Conservation (phyloP, 2,888 invertebrate genomes). For the Griposia aprilina region DNA sequence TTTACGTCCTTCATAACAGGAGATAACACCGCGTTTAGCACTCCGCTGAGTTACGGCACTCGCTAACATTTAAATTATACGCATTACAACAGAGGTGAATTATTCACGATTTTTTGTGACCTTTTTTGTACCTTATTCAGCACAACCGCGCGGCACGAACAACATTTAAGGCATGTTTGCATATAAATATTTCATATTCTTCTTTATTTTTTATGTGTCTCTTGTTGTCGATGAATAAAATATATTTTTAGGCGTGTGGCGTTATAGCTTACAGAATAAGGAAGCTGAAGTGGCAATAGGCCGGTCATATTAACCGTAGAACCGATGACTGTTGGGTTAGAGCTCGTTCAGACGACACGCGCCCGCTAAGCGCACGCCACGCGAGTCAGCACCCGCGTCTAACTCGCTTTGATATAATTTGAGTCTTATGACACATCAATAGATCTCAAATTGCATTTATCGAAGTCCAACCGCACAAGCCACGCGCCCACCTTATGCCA, state of each 20-base stretch:
- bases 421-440: too few relatives aligned
- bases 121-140: not conserved
- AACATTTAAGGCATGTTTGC: not conserved
- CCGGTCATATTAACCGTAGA: too few relatives aligned
- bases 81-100: slow-evolving; percentile 15
- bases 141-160: not conserved
- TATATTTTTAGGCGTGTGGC: not conserved
- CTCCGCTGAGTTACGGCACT: slow-evolving; percentile 29
- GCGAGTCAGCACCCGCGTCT: too few relatives aligned
- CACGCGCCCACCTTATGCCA: too few relatives aligned
- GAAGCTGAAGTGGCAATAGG: too few relatives aligned
- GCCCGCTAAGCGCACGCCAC: too few relatives aligned
- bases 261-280: too few relatives aligned
- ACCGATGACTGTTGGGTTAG: too few relatives aligned
- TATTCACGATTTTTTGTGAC: slow-evolving; percentile 8
- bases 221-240: not conserved
- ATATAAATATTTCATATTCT: slow-evolving; percentile 3
- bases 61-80: slow-evolving; percentile 38
- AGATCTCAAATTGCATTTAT: too few relatives aligned
- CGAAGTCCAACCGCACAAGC: too few relatives aligned
- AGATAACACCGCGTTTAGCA: slow-evolving; percentile 40
- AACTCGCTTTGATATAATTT: too few relatives aligned
- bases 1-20: slow-evolving; percentile 37
- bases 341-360: too few relatives aligned
- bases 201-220: not conserved